Evolutionary conservation across 2,797 vertebrate genomes (phyloP).

Genomic region (Enteromius paludinosus): DNA sequence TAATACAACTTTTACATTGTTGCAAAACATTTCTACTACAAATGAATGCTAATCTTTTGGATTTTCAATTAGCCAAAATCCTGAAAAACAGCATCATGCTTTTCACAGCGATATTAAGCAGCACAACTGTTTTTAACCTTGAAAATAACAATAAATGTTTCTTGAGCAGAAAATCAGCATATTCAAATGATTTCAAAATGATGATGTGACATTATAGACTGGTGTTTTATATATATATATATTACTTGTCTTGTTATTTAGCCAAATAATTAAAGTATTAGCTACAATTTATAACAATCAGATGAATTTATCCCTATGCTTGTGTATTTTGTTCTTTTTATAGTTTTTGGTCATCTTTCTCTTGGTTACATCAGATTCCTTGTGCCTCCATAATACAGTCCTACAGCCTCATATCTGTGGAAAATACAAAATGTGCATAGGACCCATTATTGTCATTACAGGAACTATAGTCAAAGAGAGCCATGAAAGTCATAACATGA

Average conservation of each 20-base stretch:
- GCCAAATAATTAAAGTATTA: too few species aligned
- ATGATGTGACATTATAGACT: background rate
- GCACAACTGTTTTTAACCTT: background rate
- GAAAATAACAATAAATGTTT: background rate
- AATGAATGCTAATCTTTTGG: background rate
- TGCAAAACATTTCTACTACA: background rate
- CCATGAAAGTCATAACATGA: conserved; percentile 42
- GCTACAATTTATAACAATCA: background rate
- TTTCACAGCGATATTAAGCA: background rate
- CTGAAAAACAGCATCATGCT: background rate
- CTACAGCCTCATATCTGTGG: background rate
- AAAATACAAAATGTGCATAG: conserved; percentile 23
- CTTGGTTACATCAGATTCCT: background rate
- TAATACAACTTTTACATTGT: background rate
- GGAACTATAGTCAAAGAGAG: conserved; percentile 31
- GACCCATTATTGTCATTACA: conserved; percentile 27
- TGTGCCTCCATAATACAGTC: background rate
- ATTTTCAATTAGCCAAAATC: background rate
- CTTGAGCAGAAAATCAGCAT: background rate
- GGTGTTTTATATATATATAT: too few species aligned
- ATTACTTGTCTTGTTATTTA: too few species aligned
- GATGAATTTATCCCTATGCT: background rate
- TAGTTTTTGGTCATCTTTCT: background rate
- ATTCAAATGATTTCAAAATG: background rate
- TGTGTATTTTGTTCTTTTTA: conserved; percentile 17